These are phyloP conservation scores for Anneissia japonica DNA, from an alignment of 35 echinoderm and acorn worm genomes.

Conservation along the genomic window DNA sequence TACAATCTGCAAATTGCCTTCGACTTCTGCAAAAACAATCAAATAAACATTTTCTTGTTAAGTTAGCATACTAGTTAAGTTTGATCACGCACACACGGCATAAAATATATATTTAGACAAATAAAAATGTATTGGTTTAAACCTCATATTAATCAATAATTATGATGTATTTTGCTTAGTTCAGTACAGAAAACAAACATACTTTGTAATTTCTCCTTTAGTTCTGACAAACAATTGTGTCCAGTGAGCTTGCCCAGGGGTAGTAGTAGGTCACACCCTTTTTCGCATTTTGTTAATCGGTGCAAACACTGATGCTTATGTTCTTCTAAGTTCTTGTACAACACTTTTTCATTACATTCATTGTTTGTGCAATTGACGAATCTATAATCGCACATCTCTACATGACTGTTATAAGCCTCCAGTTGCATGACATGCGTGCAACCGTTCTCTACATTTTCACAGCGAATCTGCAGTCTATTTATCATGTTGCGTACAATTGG, in stretches of 20 bases:
- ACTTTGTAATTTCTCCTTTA: constrained; percentile 75
- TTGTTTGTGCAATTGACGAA: constrained; percentile 65
- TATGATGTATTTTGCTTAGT: too few relatives aligned
- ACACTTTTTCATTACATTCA: constrained; percentile 54
- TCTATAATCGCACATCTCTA: constrained; percentile 59
- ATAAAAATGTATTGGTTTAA: too few relatives aligned
- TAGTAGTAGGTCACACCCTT: constrained; percentile 71
- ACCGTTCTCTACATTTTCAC: constrained; percentile 65
- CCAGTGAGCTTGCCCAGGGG: constrained; percentile 18
- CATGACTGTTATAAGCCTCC: constrained; percentile 54
- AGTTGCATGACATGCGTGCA: constrained; percentile 55
- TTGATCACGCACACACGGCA: too few relatives aligned
- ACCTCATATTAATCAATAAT: too few relatives aligned
- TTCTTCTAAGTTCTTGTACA: constrained; percentile 54
- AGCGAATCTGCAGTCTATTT: constrained; percentile 72
- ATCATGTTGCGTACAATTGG: constrained; percentile 95
- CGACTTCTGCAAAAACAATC: background rate
- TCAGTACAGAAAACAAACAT: too few relatives aligned
- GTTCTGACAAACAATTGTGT: constrained; percentile 69
- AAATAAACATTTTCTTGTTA: too few relatives aligned
- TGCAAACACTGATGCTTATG: constrained; percentile 70
- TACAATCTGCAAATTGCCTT: background rate
- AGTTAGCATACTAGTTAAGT: too few relatives aligned
- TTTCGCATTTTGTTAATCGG: constrained; percentile 67
- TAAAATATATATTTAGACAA: too few relatives aligned